A percentile compares a stretch with the other conserved stretches of the same genome.
Evolutionary conservation across 1,140 invertebrate species (phyloP).

Genomic region (Idris sp.): DNA sequence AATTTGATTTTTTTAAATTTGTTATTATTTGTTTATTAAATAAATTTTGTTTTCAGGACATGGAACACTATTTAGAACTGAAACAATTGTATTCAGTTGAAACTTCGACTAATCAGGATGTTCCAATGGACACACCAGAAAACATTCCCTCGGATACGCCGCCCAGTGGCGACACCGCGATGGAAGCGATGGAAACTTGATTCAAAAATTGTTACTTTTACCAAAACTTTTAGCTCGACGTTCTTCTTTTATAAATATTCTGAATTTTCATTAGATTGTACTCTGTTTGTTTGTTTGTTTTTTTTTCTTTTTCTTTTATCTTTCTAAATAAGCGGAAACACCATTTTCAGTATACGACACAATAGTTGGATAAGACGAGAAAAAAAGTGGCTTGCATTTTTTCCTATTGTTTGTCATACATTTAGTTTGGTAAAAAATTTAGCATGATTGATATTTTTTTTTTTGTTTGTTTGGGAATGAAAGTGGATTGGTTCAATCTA

Average conservation of each 20-base stretch:
- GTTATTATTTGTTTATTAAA: no score
- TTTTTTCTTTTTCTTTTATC: slow-evolving; percentile 3
- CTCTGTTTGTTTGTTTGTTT: no score
- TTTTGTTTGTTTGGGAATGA: no score
- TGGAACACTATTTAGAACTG: slow-evolving; percentile 81
- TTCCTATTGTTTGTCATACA: background rate
- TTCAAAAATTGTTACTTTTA: slow-evolving; percentile 31
- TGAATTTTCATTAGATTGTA: slow-evolving; percentile 27
- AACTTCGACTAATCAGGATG: slow-evolving; percentile 74
- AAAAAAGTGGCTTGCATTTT: slow-evolving; percentile 2
- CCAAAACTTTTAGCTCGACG: slow-evolving; percentile 18
- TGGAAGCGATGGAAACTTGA: slow-evolving; percentile 77
- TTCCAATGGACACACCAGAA: slow-evolving; percentile 69
- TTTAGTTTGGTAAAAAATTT: background rate
- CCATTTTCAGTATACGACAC: slow-evolving; percentile 1
- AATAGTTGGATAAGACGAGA: slow-evolving; percentile 10
- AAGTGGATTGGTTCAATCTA: background rate
- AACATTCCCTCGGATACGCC: slow-evolving; percentile 50
- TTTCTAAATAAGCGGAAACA: slow-evolving; percentile 15
- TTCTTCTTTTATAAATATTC: slow-evolving; percentile 51
- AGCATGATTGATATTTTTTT: no score
- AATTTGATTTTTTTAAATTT: background rate
- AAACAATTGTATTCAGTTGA: slow-evolving; percentile 78
- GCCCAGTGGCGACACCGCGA: slow-evolving; percentile 66
- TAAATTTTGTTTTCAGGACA: slow-evolving; percentile 73